These are phyloP conservation scores for Andrena camellia DNA, from an alignment of 2,888 invertebrate species.

Conservation along the genomic window DNA sequence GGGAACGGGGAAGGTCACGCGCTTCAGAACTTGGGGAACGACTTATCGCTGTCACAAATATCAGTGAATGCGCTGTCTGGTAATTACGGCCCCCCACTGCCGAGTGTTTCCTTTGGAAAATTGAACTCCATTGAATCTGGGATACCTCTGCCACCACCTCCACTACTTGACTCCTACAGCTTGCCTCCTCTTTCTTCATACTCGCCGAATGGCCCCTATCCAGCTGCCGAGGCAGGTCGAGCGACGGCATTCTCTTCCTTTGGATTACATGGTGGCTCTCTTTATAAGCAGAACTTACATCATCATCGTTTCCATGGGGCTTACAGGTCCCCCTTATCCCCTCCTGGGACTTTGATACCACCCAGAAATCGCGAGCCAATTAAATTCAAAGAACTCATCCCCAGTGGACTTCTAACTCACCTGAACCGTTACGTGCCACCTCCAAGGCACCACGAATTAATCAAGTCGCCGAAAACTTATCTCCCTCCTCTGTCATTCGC, in stretches of 20 bases:
- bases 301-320: constrained; percentile 65
- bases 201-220: constrained; percentile 82
- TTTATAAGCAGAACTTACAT: constrained; percentile 79
- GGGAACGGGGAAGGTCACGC: constrained; percentile 46
- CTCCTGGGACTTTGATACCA: constrained; percentile 76
- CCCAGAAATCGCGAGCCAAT: constrained; percentile 86
- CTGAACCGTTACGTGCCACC: constrained; percentile 86
- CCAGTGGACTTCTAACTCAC: constrained; percentile 87
- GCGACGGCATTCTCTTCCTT: constrained; percentile 81
- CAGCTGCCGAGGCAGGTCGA: constrained; percentile 82
- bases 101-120: constrained; percentile 82
- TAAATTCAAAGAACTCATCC: constrained; percentile 90
- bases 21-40: constrained; percentile 60
- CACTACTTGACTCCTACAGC: constrained; percentile 73
- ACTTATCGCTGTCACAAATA: constrained; percentile 72
- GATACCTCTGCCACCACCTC: constrained; percentile 58
- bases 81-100: constrained; percentile 66
- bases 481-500: constrained; percentile 71
- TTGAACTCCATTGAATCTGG: constrained; percentile 74
- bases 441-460: constrained; percentile 34
- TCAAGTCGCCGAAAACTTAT: constrained; percentile 76
- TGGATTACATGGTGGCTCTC: constrained; percentile 77
- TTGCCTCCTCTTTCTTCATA: constrained; percentile 79
- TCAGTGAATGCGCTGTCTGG: constrained; percentile 63
- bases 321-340: constrained; percentile 66